Base-by-base conservation (phyloP, 2,113 vertebrate genomes). In the Catharus fuscescens region DNA sequence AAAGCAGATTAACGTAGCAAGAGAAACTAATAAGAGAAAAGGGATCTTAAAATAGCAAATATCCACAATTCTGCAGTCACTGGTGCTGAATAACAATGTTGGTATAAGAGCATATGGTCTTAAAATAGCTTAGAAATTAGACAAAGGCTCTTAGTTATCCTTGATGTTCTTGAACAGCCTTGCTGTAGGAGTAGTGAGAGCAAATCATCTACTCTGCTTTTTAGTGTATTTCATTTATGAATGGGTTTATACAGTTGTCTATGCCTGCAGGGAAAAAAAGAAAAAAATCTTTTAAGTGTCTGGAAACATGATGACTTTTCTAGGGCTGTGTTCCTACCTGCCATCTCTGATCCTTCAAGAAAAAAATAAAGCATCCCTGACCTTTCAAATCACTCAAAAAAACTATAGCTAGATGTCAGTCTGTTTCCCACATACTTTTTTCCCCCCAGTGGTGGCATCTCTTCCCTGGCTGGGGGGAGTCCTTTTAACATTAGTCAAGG, bases 91-190 rank as follows among this genome's bases (percentile, higher is more conserved):
- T 92, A 94, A 78, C 42, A 54, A 62, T 86, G 76, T 38, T 83
- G 56, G 21, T 77, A 26, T 90, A 80, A 57, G 44, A 96, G n/a
- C 86, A 84, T 91, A 84, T 74, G 47, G 80, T 74, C 80, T 92
- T 91, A 94, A 95, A 93, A 94, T 95, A 96, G 74, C 47, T 48
- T 94, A 79, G 92, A 79, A 86, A 74, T 91, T 34, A 95, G 87
- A 94, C 87, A 96, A 95, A 91, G 53, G 70, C 73, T 93, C 23
- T 88, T 83, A 71, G 94, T 67, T 64, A 60, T 92, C 16, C 32
- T 47, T 84, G 60, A 47, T 93, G 53, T 93, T 86, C 76, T 80
- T 86, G 76, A 95, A 57, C 86, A 96, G 89, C 65, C 86, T 92
- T 91, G 28, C 65, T 79, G 94, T 91, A 93, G 95, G 93, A 92